These are phyloP conservation scores for Caenorhabditis sinica DNA, from an alignment of 2,888 invertebrate genomes.

Conservation along the genomic window DNA sequence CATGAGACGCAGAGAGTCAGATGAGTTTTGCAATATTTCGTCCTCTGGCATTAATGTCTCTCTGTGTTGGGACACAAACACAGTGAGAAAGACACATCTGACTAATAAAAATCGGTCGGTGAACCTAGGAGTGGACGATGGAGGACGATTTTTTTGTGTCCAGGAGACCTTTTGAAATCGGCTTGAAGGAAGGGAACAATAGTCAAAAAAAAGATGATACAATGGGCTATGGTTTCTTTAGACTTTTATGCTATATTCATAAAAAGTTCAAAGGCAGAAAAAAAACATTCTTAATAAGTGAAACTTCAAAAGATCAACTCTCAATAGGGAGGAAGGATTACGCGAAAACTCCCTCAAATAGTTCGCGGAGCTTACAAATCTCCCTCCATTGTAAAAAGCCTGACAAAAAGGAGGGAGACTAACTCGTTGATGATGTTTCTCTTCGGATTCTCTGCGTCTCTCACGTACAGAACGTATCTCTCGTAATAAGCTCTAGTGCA, in stretches of 20 bases:
- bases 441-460: conserved; percentile 35
- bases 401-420: neutral
- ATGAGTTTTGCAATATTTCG: conserved; percentile 48
- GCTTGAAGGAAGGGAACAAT: neutral
- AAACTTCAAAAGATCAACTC: too few species aligned
- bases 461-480: neutral
- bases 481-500: conserved; percentile 42
- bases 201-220: neutral
- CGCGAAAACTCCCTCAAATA: neutral
- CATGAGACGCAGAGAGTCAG: conserved; percentile 44
- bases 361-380: neutral
- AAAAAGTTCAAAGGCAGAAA: too few species aligned
- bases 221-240: too few species aligned
- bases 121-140: neutral
- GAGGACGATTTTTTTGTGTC: neutral
- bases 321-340: too few species aligned
- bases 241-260: too few species aligned
- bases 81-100: conserved; percentile 14
- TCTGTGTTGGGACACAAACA: neutral
- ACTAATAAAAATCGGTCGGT: conserved; percentile 4
- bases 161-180: neutral
- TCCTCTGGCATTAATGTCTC: neutral
- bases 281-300: too few species aligned
- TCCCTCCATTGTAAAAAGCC: conserved; percentile 14
- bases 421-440: conserved; percentile 39